These are phyloP conservation scores for Sinocyclocheilus grahami DNA, from an alignment of 2,113 vertebrate genomes.

Conservation along the genomic window DNA sequence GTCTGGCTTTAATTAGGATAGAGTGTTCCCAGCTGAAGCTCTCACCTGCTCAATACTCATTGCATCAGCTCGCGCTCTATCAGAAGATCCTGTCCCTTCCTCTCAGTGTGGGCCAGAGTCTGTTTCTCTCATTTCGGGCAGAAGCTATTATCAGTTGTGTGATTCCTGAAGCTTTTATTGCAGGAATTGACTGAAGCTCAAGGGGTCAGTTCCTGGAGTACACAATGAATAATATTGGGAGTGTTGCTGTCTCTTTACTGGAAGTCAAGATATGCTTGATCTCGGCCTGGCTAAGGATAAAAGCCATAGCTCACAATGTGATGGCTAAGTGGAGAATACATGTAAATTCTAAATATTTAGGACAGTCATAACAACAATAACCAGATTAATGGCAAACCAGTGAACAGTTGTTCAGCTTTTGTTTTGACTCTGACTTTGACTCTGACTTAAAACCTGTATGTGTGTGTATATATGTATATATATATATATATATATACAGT, in stretches of 20 bases:
- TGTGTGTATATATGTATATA: no score
- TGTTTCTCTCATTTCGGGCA: conserved; percentile 27
- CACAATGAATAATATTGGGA: conserved; percentile 14
- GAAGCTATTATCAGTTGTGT: conserved; percentile 6
- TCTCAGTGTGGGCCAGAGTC: conserved; percentile 17
- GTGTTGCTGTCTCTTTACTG: neutral
- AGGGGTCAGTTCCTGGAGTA: conserved; percentile 3
- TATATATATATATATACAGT: no score
- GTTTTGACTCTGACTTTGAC: neutral
- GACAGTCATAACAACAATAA: neutral
- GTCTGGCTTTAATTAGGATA: conserved; percentile 40
- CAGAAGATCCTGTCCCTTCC: conserved; percentile 20
- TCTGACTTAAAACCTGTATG: neutral
- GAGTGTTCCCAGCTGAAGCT: conserved; percentile 34
- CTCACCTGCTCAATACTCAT: conserved; percentile 26
- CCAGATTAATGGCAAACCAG: neutral
- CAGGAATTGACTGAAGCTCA: conserved; percentile 9
- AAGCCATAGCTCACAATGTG: neutral
- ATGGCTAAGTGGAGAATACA: neutral
- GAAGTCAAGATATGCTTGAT: conserved; percentile 2
- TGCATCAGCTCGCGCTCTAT: neutral
- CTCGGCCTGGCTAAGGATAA: neutral
- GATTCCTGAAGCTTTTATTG: conserved; percentile 17
- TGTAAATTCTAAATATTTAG: neutral
- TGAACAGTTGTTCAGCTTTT: neutral